Percentiles rank a stretch among this genome's conserved stretches.
These are phyloP conservation scores for Neogale vison DNA, from an alignment of 2,113 vertebrate species.

Conservation along the genomic window DNA sequence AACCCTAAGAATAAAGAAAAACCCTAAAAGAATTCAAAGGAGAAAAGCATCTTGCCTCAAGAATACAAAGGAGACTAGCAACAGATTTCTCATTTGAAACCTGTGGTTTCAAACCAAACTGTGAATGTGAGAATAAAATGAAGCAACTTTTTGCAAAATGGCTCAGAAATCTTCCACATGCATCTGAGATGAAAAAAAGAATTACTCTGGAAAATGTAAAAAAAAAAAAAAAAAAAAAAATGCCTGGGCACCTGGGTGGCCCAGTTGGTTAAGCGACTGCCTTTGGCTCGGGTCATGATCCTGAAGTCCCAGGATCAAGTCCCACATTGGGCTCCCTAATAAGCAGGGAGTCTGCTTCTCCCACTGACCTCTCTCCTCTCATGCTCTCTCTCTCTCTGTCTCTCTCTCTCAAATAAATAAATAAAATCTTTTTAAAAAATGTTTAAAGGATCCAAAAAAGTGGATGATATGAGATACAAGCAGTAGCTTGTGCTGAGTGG, in stretches of 20 bases:
- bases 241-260: too few relatives aligned
- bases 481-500: neutral
- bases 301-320: too few relatives aligned
- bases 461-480: neutral
- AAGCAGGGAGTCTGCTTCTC: too few relatives aligned
- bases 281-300: too few relatives aligned
- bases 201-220: neutral
- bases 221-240: neutral
- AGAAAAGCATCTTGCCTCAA: neutral
- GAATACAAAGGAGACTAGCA: neutral
- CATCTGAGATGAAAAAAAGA: neutral
- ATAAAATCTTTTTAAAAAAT: too few relatives aligned
- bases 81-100: neutral
- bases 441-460: conserved; percentile 1
- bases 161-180: neutral
- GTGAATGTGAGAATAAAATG: neutral
- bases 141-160: neutral
- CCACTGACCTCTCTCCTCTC: too few relatives aligned
- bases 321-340: too few relatives aligned
- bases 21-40: neutral
- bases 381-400: too few relatives aligned
- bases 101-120: neutral
- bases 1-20: neutral
- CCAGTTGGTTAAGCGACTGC: too few relatives aligned
- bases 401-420: too few relatives aligned